A percentile compares a stretch with the other conserved stretches of the same genome.
These are phyloP conservation scores for Oithona nana DNA, from an alignment of 2,888 invertebrate genomes.

Conservation along the genomic window DNA sequence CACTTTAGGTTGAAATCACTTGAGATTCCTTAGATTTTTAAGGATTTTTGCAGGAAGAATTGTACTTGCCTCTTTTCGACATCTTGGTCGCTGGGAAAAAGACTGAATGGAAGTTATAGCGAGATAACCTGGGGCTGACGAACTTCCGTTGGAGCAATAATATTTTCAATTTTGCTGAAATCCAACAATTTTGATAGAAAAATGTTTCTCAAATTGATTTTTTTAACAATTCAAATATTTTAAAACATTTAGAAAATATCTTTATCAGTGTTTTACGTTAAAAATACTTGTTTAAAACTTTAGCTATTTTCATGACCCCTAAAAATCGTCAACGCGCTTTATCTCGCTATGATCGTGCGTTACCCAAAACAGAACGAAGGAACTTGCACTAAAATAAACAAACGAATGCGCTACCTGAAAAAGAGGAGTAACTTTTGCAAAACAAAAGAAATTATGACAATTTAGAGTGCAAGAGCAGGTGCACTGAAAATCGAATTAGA, in stretches of 20 bases:
- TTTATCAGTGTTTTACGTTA: too few relatives aligned
- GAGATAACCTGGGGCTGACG: background rate
- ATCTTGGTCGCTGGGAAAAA: constrained; percentile 17
- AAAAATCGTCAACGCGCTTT: background rate
- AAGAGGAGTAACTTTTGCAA: too few relatives aligned
- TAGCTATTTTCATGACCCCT: background rate
- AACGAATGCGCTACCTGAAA: background rate
- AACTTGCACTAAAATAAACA: background rate
- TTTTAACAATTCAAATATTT: too few relatives aligned
- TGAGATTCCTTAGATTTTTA: too few relatives aligned
- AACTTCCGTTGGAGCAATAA: background rate
- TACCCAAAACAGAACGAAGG: background rate
- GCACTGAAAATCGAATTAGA: too few relatives aligned
- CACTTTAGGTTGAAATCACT: too few relatives aligned
- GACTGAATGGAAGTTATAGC: background rate
- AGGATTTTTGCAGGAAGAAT: too few relatives aligned
- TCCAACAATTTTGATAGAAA: background rate
- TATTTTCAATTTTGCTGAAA: background rate
- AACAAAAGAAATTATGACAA: too few relatives aligned
- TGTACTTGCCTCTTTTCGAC: constrained; percentile 21
- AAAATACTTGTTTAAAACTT: too few relatives aligned
- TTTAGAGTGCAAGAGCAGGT: too few relatives aligned
- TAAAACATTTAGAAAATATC: too few relatives aligned
- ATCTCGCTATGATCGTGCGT: background rate
- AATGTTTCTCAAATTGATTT: background rate